Base-by-base conservation (phyloP, 2,888 invertebrate genomes). In the Deilephila porcellus region DNA sequence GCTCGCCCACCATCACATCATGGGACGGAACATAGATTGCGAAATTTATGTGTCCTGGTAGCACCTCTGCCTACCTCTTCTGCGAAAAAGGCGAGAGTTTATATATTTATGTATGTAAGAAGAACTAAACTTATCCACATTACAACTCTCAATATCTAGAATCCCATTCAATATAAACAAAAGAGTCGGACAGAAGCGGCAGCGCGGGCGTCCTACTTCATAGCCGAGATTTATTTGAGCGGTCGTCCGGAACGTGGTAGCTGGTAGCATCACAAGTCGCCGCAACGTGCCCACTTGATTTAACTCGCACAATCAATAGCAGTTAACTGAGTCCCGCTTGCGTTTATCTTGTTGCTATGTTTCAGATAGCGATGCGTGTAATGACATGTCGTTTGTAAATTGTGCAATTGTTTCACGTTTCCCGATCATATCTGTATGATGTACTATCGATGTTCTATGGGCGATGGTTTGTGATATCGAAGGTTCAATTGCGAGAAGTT, bases 271-370 rank as follows among this genome's bases (percentile, higher is more conserved):
- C 62, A 70, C 71, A 71, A 73, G 71, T 67, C 72, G 34, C 72
- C 56, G 64, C 59, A 60, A 84, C 80, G 84, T 81, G 84, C 82
- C 88, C 89, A 88, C 87, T 91, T 92, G 88, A 91, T 92, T 90
- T 91, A 90, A 93, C 92, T 91, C 88, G 90, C 86, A 88, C 91
- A 90, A 92, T 87, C 85, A 84, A 81, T 82, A 82, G 80, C 74
- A 75, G 79, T 80, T 80, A 77, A 75, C 80, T 70, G 78, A 70
- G 75, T 64, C 74, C 75, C 72, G 73, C 70, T 71, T 45, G 25
- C 60, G 56, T 60, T 73, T 71, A 72, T 77, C 77, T 70, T 76
- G 79, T 81, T 79, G 80, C 82, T 79, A 72, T 77, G 71, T 73
- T 72, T 56, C 72, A 73, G 59, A 75, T 34, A 32, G 29, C 64